phyloP scores from a whole-genome alignment of 1,140 invertebrate species.

The Bicyclus anynana region DNA sequence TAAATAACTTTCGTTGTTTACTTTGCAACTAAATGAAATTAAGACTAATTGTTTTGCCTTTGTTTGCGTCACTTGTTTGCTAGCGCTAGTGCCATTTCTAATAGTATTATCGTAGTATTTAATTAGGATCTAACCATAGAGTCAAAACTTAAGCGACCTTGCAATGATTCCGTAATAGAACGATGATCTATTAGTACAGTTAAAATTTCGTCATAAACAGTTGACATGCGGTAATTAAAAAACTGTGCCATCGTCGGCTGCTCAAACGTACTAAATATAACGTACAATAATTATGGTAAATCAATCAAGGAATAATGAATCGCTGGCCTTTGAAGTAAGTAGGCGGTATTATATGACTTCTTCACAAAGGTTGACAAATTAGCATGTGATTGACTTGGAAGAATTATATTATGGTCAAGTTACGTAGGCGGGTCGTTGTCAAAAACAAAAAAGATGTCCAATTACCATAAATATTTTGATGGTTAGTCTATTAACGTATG shows the following conservation, averaged over 20 bases:
- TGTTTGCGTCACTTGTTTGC: too few relatives aligned
- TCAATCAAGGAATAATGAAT: slow-evolving; percentile 12
- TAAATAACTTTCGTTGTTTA: too few relatives aligned
- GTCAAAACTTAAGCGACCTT: too few relatives aligned
- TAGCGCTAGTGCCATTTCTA: too few relatives aligned
- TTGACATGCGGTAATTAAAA: background rate
- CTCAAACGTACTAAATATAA: background rate
- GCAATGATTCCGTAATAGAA: too few relatives aligned
- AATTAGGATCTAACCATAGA: too few relatives aligned
- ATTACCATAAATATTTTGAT: slow-evolving; percentile 12
- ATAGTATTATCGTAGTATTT: too few relatives aligned
- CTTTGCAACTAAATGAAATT: too few relatives aligned
- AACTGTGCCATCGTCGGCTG: background rate
- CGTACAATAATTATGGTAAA: background rate
- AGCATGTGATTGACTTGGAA: slow-evolving; percentile 9
- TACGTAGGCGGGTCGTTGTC: slow-evolving; percentile 11
- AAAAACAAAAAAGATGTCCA: background rate
- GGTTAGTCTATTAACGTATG: background rate
- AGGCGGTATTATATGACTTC: slow-evolving; percentile 18
- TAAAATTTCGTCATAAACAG: background rate
- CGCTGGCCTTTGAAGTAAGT: background rate
- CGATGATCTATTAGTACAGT: background rate
- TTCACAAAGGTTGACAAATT: slow-evolving; percentile 21
- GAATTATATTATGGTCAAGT: slow-evolving; percentile 12
- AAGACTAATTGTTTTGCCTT: too few relatives aligned